Evolutionary conservation across 2,888 invertebrate genomes (phyloP).

Genomic region (Epinotia bilunana): DNA sequence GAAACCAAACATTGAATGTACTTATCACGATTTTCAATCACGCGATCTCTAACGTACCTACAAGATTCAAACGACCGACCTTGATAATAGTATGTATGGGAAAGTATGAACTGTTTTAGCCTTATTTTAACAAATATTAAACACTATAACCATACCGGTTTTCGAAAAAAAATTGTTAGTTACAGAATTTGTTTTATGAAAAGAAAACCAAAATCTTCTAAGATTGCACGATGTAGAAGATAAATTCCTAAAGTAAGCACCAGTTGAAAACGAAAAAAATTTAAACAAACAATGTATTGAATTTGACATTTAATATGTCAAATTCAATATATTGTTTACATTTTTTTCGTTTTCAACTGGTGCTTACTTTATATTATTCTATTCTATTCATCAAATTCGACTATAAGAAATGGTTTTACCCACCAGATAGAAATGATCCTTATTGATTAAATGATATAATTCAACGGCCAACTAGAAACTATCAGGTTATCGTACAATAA

Average conservation of each 20-base stretch:
- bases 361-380: too few relatives aligned
- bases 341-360: too few relatives aligned
- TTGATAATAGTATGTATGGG: not conserved
- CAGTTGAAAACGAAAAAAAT: too few relatives aligned
- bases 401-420: not conserved
- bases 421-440: not conserved
- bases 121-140: not conserved
- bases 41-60: not conserved
- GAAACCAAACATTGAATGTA: too few relatives aligned
- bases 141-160: not conserved
- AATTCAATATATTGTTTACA: too few relatives aligned
- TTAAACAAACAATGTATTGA: too few relatives aligned
- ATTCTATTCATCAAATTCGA: not conserved
- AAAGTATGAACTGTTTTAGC: not conserved
- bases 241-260: too few relatives aligned
- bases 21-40: not conserved
- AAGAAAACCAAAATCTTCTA: too few relatives aligned
- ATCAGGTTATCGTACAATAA: constrained; percentile 36
- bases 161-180: not conserved
- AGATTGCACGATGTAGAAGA: not conserved
- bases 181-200: too few relatives aligned
- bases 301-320: too few relatives aligned
- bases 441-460: constrained; percentile 7
- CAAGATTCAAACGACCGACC: not conserved
- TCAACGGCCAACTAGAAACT: constrained; percentile 15